Percentiles rank a stretch among this genome's conserved stretches.
phyloP scores from a whole-genome alignment of 2,888 invertebrate genomes.

The Aproaerema taeniolella region DNA sequence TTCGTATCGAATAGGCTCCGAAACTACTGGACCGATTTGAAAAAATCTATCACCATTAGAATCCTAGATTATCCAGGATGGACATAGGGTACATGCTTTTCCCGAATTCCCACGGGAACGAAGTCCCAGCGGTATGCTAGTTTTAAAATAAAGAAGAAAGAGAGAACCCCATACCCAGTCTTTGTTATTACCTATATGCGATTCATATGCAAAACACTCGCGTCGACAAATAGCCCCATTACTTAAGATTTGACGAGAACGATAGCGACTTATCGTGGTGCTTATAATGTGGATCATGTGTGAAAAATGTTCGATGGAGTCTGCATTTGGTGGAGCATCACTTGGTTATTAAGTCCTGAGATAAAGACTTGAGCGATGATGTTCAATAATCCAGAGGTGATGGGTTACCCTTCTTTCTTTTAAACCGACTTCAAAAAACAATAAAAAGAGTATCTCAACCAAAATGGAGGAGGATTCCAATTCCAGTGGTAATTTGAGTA shows the following conservation, averaged over 20 bases:
- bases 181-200: constrained; percentile 29
- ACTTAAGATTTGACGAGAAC: constrained; percentile 56
- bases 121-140: too few relatives aligned
- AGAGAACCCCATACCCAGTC: constrained; percentile 31
- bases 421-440: background rate
- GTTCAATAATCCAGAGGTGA: background rate
- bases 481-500: too few relatives aligned
- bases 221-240: constrained; percentile 66
- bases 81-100: too few relatives aligned
- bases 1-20: too few relatives aligned
- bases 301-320: constrained; percentile 8
- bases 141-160: background rate
- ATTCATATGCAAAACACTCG: constrained; percentile 63
- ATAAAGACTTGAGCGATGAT: background rate
- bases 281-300: constrained; percentile 3
- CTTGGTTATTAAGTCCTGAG: background rate
- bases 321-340: background rate
- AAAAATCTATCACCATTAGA: background rate
- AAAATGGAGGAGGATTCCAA: too few relatives aligned
- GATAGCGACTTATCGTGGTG: constrained; percentile 47
- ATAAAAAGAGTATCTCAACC: too few relatives aligned
- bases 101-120: too few relatives aligned
- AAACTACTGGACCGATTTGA: background rate
- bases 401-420: background rate
- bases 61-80: background rate